Evolutionary conservation across 2,888 invertebrate genomes (phyloP).

Genomic region (Drosophila maculinotata): DNA sequence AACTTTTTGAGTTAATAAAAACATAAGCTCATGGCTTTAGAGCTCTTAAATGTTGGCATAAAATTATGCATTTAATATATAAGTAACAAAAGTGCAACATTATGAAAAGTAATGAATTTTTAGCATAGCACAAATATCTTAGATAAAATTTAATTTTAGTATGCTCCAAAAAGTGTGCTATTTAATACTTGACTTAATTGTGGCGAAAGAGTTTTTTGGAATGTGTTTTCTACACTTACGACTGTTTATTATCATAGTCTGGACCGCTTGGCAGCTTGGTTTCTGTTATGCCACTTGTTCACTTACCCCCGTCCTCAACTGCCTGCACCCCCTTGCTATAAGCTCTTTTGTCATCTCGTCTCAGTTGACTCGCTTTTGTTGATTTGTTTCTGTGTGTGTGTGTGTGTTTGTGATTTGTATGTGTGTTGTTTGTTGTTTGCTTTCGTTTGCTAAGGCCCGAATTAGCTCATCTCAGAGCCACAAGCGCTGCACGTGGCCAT

Average conservation of each 20-base stretch:
- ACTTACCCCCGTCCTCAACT: not conserved
- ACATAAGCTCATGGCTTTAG: conserved; percentile 4
- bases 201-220: conserved; percentile 42
- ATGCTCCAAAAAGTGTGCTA: conserved; percentile 14
- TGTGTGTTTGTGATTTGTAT: conserved; percentile 22
- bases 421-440: conserved; percentile 21
- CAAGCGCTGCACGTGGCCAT: conserved; percentile 54
- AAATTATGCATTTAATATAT: not conserved
- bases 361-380: conserved; percentile 28
- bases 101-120: too few relatives aligned
- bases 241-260: conserved; percentile 58
- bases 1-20: conserved; percentile 13
- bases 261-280: conserved; percentile 26
- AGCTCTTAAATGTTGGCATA: not conserved
- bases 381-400: conserved; percentile 1
- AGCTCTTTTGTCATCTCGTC: conserved; percentile 56
- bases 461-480: conserved; percentile 33
- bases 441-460: conserved; percentile 41
- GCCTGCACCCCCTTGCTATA: not conserved
- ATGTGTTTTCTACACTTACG: conserved; percentile 38
- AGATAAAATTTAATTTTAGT: not conserved
- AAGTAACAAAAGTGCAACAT: too few relatives aligned
- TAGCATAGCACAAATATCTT: too few relatives aligned
- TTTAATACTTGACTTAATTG: too few relatives aligned
- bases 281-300: conserved; percentile 6